Percentiles rank a stretch among this genome's conserved stretches.
These are phyloP conservation scores for Scomber japonicus DNA, from an alignment of 2,113 vertebrate genomes.

Conservation along the genomic window DNA sequence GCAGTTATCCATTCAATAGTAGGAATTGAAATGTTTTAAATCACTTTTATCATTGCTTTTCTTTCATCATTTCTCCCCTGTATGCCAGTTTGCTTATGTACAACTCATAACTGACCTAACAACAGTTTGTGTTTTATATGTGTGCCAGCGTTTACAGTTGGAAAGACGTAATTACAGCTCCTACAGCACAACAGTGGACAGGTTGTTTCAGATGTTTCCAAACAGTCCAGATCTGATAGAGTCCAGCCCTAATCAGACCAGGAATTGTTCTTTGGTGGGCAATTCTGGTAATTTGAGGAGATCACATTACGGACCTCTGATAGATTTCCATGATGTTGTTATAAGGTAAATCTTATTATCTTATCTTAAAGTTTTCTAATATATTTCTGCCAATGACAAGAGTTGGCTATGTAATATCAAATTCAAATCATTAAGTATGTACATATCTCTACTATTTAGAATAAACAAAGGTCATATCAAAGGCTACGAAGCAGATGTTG, in stretches of 20 bases:
- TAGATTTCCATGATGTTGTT: constrained; percentile 88
- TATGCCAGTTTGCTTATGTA: too few relatives aligned
- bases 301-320: constrained; percentile 86
- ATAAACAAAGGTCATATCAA: not conserved
- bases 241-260: constrained; percentile 72
- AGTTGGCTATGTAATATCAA: not conserved
- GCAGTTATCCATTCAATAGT: too few relatives aligned
- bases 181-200: constrained; percentile 75
- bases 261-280: constrained; percentile 90
- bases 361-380: not conserved
- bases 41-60: not conserved
- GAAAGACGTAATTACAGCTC: constrained; percentile 68
- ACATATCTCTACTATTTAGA: not conserved
- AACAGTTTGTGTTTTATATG: not conserved
- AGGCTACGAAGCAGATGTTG: constrained; percentile 58
- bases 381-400: too few relatives aligned
- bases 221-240: constrained; percentile 70
- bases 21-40: not conserved
- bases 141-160: constrained; percentile 79
- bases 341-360: constrained; percentile 83
- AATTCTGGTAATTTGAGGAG: constrained; percentile 90
- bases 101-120: not conserved
- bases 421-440: too few relatives aligned
- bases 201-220: constrained; percentile 85
- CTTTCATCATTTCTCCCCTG: too few relatives aligned